Evolutionary conservation across 1,140 invertebrate species (phyloP), one percentile per base, ranked within the genome.

Genomic region (Eurosta solidaginis): DNA sequence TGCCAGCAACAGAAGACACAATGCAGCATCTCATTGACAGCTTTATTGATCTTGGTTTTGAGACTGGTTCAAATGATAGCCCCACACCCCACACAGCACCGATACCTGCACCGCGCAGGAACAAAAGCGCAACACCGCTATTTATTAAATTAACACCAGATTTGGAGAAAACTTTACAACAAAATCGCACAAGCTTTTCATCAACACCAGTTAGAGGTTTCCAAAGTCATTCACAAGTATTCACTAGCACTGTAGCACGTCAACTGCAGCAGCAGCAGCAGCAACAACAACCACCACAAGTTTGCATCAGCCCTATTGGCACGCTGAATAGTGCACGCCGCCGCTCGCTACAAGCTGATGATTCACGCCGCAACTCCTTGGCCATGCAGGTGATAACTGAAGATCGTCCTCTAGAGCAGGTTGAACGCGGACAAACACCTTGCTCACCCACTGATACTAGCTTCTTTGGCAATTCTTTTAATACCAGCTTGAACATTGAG

Each of bases 371-470:
- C 44, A 86, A 82, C 29, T 86, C 85, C 1, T 1, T 85, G 74
- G 82, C 81, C 44, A 86, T 86, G 85, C 82, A 86, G 52, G 85
- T 86, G 12, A 86, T 86, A 12, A 80, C 79, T 0, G 85, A 86
- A 59, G 83, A 85, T 79, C 85, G 85, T 25, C 85, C 83, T 0
- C 20, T 86, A 22, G 83, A 86, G 17, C 42, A 59, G 20, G 54
- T 76, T 63, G 68, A 78, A 33, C 40, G 25, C 17, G 27, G 44
- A 14, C 25, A 25, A 44, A 63, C 44, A n/a, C 74, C 78, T 0
- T 27, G 29, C 25, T 49, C 42, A 25, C 27, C 50, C 12, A 76
- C 14, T 5, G 83, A 83, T 10, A 77, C 80, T 3, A 81, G 79
- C 63, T 86, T 86, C 73, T 86, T 86, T 12, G 81, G 83, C 63